Conservation (phyloP, 2,113 vertebrate species). For the Scomber japonicus region DNA sequence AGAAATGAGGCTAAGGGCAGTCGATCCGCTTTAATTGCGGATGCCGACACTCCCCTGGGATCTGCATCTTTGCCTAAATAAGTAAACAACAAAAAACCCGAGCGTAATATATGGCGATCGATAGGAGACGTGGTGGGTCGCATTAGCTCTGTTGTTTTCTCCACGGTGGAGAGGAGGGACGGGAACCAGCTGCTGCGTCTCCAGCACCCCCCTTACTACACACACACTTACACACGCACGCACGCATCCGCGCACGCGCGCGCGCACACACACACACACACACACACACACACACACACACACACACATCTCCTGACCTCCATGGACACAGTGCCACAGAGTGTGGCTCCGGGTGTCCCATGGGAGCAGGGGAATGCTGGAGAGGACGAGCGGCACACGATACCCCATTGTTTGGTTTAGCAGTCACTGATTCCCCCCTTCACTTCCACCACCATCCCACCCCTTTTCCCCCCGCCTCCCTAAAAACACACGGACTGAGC, state of each 20-base stretch:
- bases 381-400: conserved; percentile 86
- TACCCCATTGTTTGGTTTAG: conserved; percentile 82
- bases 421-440: conserved; percentile 74
- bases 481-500: conserved; percentile 58
- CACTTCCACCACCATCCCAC: background rate
- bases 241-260: background rate
- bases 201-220: conserved; percentile 7
- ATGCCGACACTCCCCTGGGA: conserved; percentile 35
- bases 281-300: conserved; percentile 26
- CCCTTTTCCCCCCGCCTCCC: conserved; percentile 3
- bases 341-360: conserved; percentile 78
- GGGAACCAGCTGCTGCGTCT: conserved; percentile 79
- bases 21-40: conserved; percentile 20
- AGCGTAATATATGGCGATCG: conserved; percentile 66
- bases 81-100: conserved; percentile 67
- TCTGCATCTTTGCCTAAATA: conserved; percentile 55
- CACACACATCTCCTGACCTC: conserved; percentile 72
- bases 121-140: conserved; percentile 66
- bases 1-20: conserved; percentile 12
- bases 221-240: conserved; percentile 1
- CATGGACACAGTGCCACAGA: conserved; percentile 73
- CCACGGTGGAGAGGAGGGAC: conserved; percentile 61
- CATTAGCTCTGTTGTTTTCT: conserved; percentile 74
- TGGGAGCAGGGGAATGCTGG: conserved; percentile 79
- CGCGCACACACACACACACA: conserved; percentile 12